Evolutionary conservation across 2,113 vertebrate species (phyloP).

Genomic region (Cichladusa arquata): DNA sequence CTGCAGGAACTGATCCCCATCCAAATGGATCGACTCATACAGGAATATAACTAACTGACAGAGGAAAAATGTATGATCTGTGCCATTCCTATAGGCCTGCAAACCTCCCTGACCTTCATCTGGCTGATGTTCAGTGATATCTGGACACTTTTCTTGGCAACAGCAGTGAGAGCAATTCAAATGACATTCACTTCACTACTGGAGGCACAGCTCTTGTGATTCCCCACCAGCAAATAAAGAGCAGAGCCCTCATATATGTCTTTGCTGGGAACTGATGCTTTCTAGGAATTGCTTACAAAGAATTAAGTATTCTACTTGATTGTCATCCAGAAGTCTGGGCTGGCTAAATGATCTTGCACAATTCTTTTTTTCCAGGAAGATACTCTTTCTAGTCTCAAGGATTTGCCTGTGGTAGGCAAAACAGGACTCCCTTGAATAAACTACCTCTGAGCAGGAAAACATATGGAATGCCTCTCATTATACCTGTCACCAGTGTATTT

Average conservation of each 20-base stretch:
- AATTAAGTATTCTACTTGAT: constrained; percentile 9
- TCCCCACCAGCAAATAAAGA: neutral
- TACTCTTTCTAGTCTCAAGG: neutral
- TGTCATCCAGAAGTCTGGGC: neutral
- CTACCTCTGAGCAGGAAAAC: constrained; percentile 3
- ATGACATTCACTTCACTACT: neutral
- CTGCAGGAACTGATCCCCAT: neutral
- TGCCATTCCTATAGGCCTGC: neutral
- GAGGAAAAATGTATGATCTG: neutral
- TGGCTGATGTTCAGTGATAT: neutral
- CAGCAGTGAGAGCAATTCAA: neutral
- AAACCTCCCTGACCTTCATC: neutral
- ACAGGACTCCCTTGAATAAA: constrained; percentile 17
- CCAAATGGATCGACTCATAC: neutral
- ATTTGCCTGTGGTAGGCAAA: constrained; percentile 41
- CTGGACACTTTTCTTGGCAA: neutral
- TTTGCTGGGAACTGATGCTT: neutral
- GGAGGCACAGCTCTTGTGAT: neutral
- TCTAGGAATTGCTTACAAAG: constrained; percentile 42
- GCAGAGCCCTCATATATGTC: neutral
- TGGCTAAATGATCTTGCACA: neutral
- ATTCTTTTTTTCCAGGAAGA: neutral
- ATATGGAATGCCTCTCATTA: constrained; percentile 35
- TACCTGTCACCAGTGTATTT: constrained; percentile 62
- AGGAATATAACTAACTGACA: neutral